Evolutionary conservation across 1,140 invertebrate genomes (phyloP).

Genomic region (Drosophila teissieri): DNA sequence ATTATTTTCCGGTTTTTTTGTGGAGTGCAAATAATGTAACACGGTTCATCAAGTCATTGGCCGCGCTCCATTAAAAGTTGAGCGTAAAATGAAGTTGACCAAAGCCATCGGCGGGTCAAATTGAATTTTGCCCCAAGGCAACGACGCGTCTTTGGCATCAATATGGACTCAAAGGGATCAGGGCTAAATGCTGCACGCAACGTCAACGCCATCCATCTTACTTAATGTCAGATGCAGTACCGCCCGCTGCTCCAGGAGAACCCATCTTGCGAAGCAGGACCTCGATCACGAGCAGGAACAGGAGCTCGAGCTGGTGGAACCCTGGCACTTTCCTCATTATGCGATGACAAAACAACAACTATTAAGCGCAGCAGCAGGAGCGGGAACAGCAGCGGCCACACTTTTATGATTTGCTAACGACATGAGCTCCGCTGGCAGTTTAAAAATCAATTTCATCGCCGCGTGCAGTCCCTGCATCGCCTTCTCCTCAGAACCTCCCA

Average conservation of each 20-base stretch:
- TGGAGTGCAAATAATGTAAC: background rate
- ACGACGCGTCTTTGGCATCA: conserved; percentile 45
- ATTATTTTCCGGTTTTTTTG: background rate
- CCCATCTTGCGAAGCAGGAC: conserved; percentile 4
- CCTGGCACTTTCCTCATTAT: conserved; percentile 70
- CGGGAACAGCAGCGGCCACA: conserved; percentile 48
- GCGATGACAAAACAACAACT: conserved; percentile 76
- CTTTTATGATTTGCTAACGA: conserved; percentile 82
- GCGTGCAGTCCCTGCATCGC: conserved; percentile 49
- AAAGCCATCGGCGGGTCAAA: conserved; percentile 54
- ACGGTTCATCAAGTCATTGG: conserved; percentile 67
- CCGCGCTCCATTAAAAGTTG: conserved; percentile 64
- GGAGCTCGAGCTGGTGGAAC: conserved; percentile 21
- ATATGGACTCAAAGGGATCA: conserved; percentile 78
- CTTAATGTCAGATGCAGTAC: conserved; percentile 77
- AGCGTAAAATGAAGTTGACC: conserved; percentile 72
- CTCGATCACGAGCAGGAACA: background rate
- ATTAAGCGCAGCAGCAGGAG: conserved; percentile 47
- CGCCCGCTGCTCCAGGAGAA: conserved; percentile 26
- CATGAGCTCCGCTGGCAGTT: conserved; percentile 66
- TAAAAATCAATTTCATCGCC: conserved; percentile 77
- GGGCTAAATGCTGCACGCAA: conserved; percentile 79
- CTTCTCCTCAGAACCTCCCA: conserved; percentile 28
- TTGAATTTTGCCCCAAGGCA: conserved; percentile 61
- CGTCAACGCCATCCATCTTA: conserved; percentile 77